Base-by-base conservation (phyloP, 2,113 vertebrate species). In the Hipposideros armiger region DNA sequence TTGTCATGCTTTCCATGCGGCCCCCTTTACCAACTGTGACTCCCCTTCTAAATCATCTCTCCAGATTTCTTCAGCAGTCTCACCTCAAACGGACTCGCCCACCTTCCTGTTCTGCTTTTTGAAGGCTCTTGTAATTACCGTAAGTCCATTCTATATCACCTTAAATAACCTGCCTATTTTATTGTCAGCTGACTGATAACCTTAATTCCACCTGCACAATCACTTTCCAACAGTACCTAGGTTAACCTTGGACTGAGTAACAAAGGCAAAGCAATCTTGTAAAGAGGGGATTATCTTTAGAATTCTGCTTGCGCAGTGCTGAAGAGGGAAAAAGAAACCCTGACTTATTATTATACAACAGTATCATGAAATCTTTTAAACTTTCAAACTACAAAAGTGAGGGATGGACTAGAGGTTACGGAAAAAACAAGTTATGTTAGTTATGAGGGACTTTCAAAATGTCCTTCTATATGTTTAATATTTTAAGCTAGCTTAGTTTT, bases 291-390 rank as follows among this genome's bases (percentile, higher is more conserved):
- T 5, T 40, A 80, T 16, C 6, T 66, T 92, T 73, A 52, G 30
- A 84, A 56, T 74, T 64, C 58, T 54, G 11, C 5, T 32, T 54
- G 4, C 1, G 50, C 1, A 2, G 2, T 54, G 30, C 62, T 66
- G 26, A 77, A 19, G 2, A 58, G 5, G 26, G 22, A 76, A 5
- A 66, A 88, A 47, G 14, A 81, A 72, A 83, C 54, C 58, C 20
- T 47, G 52, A 64, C 19, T 11, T 56, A 9, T 54, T 80, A 47
- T 89, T 28, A 80, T 1, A n/a, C 1, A 85, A 4, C 1, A 26
- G 7, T 50, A 54, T 91, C 15, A 56, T 60, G 60, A 90, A 54
- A 66, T 26, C 40, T 74, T 60, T 80, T 67, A 90, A 96, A 72
- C 3, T 64, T 30, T 72, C 30, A 36, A 16, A 7, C n/a, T 62